A percentile compares a stretch with the other conserved stretches of the same genome.
phyloP scores from a whole-genome alignment of 2,888 invertebrate genomes.

The Ceriagrion tenellum region DNA sequence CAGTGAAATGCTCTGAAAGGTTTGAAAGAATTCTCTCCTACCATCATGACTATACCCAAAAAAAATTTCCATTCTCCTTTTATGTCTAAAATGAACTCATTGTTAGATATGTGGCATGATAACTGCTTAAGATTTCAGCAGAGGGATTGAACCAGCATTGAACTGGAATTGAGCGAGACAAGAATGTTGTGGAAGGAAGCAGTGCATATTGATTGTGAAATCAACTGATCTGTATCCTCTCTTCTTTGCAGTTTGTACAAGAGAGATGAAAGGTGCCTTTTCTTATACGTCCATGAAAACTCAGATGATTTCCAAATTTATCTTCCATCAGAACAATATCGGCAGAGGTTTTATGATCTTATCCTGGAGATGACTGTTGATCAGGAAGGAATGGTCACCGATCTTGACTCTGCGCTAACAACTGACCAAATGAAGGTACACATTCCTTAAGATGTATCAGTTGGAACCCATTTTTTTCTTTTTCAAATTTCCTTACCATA shows the following conservation, averaged over 20 bases:
- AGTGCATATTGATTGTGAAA: too few species aligned
- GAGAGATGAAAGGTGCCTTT: slow-evolving; percentile 96
- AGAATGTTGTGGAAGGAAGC: too few species aligned
- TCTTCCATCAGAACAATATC: slow-evolving; percentile 93
- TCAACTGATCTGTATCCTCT: not conserved
- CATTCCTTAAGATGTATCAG: not conserved
- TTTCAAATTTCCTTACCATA: too few species aligned
- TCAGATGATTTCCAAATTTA: slow-evolving; percentile 99
- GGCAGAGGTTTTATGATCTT: slow-evolving; percentile 90
- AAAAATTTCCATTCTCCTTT: too few species aligned
- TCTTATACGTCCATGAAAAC: slow-evolving; percentile 98
- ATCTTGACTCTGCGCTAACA: slow-evolving; percentile 87
- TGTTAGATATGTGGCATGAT: too few species aligned
- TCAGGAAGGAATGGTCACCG: slow-evolving; percentile 88
- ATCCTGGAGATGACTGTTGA: slow-evolving; percentile 93
- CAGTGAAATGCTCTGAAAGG: too few species aligned
- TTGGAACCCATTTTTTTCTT: not conserved
- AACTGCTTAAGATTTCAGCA: too few species aligned
- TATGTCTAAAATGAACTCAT: too few species aligned
- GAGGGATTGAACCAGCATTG: too few species aligned
- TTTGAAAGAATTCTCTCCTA: too few species aligned
- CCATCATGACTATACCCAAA: too few species aligned
- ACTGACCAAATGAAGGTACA: slow-evolving; percentile 87
- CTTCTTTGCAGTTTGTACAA: slow-evolving; percentile 89
- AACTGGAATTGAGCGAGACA: too few species aligned